Conservation (phyloP, 2,797 vertebrate species). For the Chanos chanos region DNA sequence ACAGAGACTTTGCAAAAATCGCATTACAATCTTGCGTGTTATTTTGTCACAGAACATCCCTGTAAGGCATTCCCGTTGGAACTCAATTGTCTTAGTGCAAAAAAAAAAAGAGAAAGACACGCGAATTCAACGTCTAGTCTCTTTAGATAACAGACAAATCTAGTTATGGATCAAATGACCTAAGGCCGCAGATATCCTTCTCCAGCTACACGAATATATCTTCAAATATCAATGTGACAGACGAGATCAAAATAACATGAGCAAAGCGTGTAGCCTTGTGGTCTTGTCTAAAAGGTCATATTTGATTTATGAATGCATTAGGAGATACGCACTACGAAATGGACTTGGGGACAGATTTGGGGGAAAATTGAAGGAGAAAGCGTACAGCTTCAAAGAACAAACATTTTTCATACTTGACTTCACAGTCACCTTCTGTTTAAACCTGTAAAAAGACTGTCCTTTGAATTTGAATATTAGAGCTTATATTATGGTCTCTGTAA, state of each 20-base stretch:
- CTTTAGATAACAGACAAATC: conserved; percentile 37
- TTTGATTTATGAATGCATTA: conserved; percentile 35
- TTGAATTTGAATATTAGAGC: too few relatives aligned
- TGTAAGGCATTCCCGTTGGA: conserved; percentile 19
- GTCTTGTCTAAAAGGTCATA: conserved; percentile 15
- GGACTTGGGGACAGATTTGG: too few relatives aligned
- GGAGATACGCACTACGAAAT: conserved; percentile 23
- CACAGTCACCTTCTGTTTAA: too few relatives aligned
- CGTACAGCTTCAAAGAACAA: too few relatives aligned
- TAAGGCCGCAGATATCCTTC: conserved; percentile 35
- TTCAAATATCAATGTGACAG: conserved; percentile 35
- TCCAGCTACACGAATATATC: conserved; percentile 35
- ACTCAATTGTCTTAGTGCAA: conserved; percentile 22
- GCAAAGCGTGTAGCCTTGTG: not conserved
- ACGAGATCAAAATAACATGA: conserved; percentile 34
- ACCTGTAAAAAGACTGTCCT: too few relatives aligned
- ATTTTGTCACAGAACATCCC: conserved; percentile 12
- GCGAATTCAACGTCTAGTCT: too few relatives aligned
- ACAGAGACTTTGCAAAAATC: too few relatives aligned
- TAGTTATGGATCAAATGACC: conserved; percentile 47
- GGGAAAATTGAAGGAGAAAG: too few relatives aligned
- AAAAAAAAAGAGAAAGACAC: too few relatives aligned
- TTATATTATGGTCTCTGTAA: too few relatives aligned
- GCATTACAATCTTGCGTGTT: too few relatives aligned
- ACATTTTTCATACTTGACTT: too few relatives aligned